Evolutionary conservation across 2,797 vertebrate genomes (phyloP), one percentile per base, ranked within the genome.

Genomic region (Falco novaeseelandiae): DNA sequence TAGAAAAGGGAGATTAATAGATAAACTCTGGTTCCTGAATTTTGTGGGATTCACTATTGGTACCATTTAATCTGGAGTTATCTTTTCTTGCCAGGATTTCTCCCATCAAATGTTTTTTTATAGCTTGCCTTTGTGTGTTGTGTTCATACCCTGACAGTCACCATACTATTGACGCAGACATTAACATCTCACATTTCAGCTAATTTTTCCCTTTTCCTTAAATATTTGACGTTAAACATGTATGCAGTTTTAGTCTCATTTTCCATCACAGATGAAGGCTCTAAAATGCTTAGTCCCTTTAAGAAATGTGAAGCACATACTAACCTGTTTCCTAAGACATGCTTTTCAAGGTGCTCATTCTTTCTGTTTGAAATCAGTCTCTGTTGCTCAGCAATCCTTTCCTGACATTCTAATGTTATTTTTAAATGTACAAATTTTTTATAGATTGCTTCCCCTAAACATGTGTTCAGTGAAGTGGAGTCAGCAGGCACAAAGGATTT

Each of bases 161-260:
- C 61, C 54, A 80, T 87, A 91, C 77, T 77, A 91, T 76, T 73
- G 83, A 86, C 44, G 77, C 55, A 80, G 88, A 87, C 11, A 0
- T 89, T 73, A 95, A 73, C 70, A 93, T 87, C 74, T 95, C 55
- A 44, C 32, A 83, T 86, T 78, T 58, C 76, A 72, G 74, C 58
- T 67, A 65, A 80, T 63, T 94, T 93, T 91, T 93, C 52, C 12
- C 70, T 79, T 88, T 91, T 63, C 70, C 32, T 95, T 93, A 69
- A 85, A 87, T 74, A 49, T 72, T 65, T 72, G 74, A 62, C 86
- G 46, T 58, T 93, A 79, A 81, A 91, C 89, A 40, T 58, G 67
- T 69, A 90, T 79, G 32, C 62, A 61, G 46, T 85, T 87, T 90
- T 91, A 85, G 40, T 61, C 26, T 18, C 25, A 65, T 83, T 94